These are phyloP conservation scores for Seira sanloemensis DNA, from an alignment of 2,888 invertebrate species.

Conservation along the genomic window DNA sequence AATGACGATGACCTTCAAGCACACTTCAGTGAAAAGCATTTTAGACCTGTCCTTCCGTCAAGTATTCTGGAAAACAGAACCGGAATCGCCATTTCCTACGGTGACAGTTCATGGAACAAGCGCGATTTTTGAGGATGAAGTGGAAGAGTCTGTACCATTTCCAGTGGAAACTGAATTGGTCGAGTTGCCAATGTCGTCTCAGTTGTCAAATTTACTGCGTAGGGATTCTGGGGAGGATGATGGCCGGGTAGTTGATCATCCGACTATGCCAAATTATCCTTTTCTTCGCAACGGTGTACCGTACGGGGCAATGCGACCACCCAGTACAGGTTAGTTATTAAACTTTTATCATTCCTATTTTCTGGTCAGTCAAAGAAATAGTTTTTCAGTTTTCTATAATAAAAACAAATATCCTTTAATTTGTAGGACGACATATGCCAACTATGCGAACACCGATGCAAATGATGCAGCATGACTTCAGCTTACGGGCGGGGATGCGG, in stretches of 20 bases:
- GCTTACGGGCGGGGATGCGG: not conserved
- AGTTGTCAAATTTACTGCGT: not conserved
- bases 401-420: too few relatives aligned
- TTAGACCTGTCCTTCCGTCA: slow-evolving; percentile 51
- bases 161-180: not conserved
- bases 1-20: slow-evolving; percentile 63
- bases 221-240: not conserved
- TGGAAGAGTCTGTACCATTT: slow-evolving; percentile 25
- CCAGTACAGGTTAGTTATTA: too few relatives aligned
- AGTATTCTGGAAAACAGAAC: slow-evolving; percentile 70
- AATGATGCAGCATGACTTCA: not conserved
- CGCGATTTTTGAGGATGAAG: slow-evolving; percentile 53
- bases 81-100: slow-evolving; percentile 69
- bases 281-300: not conserved
- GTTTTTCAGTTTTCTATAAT: too few relatives aligned
- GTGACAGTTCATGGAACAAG: slow-evolving; percentile 18
- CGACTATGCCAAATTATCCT: too few relatives aligned
- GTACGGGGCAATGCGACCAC: not conserved
- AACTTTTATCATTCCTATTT: too few relatives aligned
- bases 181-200: not conserved
- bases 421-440: not conserved
- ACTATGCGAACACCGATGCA: not conserved
- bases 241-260: too few relatives aligned
- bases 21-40: slow-evolving; percentile 70
- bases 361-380: too few relatives aligned